phyloP scores from a whole-genome alignment of 2,113 vertebrate species.

The Corvus moneduloides region DNA sequence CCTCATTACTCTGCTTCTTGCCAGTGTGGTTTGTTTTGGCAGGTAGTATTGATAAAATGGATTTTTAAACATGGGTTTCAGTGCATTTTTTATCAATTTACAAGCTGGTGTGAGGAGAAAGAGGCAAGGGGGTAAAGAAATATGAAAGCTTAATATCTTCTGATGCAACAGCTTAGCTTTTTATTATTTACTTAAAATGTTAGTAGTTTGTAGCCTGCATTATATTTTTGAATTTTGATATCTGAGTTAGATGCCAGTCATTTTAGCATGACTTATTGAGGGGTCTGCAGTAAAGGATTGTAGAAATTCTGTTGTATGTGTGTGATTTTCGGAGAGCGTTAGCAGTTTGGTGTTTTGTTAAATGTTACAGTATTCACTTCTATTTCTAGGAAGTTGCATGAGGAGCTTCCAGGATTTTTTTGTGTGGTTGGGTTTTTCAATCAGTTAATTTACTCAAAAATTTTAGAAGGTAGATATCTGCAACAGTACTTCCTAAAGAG shows the following conservation, averaged over 20 bases:
- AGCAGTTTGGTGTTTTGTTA: neutral
- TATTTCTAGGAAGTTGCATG: neutral
- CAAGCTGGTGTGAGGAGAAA: neutral
- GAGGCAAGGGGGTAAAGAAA: neutral
- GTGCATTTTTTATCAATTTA: neutral
- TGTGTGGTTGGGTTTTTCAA: neutral
- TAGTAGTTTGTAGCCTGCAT: neutral
- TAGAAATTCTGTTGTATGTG: neutral
- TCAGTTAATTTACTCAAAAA: neutral
- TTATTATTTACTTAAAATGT: neutral
- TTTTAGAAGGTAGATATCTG: neutral
- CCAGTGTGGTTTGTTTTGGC: neutral
- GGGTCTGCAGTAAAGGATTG: neutral
- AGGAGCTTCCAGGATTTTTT: neutral
- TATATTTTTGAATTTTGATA: neutral
- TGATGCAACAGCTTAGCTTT: neutral
- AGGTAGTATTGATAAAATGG: neutral
- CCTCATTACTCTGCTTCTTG: neutral
- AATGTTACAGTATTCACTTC: neutral
- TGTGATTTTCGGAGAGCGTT: neutral
- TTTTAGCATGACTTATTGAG: neutral
- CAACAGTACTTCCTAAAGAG: neutral
- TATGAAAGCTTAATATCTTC: neutral
- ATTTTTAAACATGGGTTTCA: neutral
- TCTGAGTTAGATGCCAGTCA: neutral